Evolutionary conservation across 2,113 vertebrate genomes (phyloP), one percentile per base, ranked within the genome.

Genomic region (Sapajus apella): DNA sequence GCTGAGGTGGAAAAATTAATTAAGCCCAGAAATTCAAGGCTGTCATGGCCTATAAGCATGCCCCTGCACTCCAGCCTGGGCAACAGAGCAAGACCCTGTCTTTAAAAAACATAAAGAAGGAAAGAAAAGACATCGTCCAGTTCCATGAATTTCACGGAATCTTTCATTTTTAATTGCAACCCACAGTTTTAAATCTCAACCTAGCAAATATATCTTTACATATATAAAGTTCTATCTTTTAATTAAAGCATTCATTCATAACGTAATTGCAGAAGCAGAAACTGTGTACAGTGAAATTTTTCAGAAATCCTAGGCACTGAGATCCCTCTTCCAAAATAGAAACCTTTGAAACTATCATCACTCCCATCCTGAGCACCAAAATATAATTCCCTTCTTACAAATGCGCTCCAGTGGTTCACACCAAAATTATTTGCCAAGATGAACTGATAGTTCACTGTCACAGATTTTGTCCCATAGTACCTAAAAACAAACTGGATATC

Each of bases 121-220:
- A 64, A 64, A 64, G 27, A 13, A 64, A 64, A 64, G 27, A 64
- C 61, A 32, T 64, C 12, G 5, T 64, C 61, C 12, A 64, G 61
- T 64, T 64, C 61, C 61, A 64, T 14, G n/a, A 95, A 87, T 85
- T 95, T 94, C 79, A 79, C 30, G 52, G 37, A 81, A 85, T 77
- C 92, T 96, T 86, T 92, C 80, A 40, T 56, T 58, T 93, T 90
- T 76, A 94, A 96, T 1, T 92, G 23, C 47, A 96, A 87, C 3
- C 3, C 27, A 64, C 5, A 30, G 37, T 87, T 88, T 76, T 76
- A 93, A 86, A 89, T 77, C 23, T 18, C 43, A 87, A 81, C 35
- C n/a, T 23, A 61, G 40, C 40, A 90, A 50, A 94, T 1, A 50
- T 21, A 88, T 30, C 32, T 82, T 16, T 52, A 84, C n/a, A 45